Conservation (phyloP, 2,888 invertebrate species). For the Drosophila stalkeri region DNA sequence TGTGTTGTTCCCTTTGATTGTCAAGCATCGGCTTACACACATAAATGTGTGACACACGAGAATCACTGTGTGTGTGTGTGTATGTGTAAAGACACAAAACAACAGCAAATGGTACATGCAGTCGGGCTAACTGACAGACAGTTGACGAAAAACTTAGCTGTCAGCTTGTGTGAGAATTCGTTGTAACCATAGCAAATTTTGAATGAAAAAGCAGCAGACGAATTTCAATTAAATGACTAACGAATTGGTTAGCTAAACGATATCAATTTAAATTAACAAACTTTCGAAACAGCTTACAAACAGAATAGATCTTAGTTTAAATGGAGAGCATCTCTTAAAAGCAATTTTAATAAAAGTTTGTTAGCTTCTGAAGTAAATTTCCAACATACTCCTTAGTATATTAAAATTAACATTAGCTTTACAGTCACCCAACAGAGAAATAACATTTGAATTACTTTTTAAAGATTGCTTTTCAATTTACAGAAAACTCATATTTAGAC, state of each 20-base stretch:
- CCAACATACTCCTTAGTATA: background rate
- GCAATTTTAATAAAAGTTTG: background rate
- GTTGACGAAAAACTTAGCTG: constrained; percentile 41
- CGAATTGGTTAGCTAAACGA: background rate
- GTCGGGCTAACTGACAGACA: constrained; percentile 10
- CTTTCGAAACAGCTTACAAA: background rate
- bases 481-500: background rate
- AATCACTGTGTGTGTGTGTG: background rate
- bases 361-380: too few relatives aligned
- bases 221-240: background rate
- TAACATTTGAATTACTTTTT: background rate
- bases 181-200: constrained; percentile 18
- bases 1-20: constrained; percentile 71
- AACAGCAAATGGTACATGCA: background rate
- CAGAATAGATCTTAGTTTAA: too few relatives aligned
- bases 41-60: constrained; percentile 61
- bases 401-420: background rate
- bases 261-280: background rate
- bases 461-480: background rate
- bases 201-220: constrained; percentile 2
- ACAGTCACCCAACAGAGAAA: background rate
- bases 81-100: constrained; percentile 21
- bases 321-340: background rate
- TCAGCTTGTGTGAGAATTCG: constrained; percentile 37
- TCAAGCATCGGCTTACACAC: constrained; percentile 75